These are phyloP conservation scores for Eclectus roratus DNA, from an alignment of 2,113 vertebrate genomes.

Conservation along the genomic window DNA sequence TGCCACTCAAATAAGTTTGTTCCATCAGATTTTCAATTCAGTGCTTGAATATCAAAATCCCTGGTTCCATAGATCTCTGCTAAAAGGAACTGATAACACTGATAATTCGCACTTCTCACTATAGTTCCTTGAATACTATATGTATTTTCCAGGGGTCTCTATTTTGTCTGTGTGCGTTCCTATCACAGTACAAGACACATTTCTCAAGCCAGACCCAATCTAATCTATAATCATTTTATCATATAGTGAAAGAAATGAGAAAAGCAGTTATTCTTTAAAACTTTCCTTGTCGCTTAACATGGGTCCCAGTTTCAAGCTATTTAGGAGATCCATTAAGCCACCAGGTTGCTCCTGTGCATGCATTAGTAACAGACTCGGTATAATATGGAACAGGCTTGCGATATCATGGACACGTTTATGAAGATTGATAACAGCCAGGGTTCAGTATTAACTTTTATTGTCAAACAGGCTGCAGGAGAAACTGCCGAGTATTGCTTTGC, in stretches of 20 bases:
- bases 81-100: not conserved
- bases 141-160: not conserved
- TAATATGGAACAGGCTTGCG: constrained; percentile 26
- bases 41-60: not conserved
- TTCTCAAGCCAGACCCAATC: not conserved
- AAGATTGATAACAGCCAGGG: constrained; percentile 73
- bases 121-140: not conserved
- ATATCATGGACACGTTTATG: constrained; percentile 68
- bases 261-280: not conserved
- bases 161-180: not conserved
- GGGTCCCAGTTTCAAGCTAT: constrained; percentile 21
- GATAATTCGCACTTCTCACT: not conserved
- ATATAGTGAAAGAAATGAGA: not conserved
- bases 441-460: constrained; percentile 73
- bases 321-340: constrained; percentile 47
- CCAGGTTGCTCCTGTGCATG: constrained; percentile 42
- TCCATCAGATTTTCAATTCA: not conserved
- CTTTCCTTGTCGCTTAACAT: constrained; percentile 38
- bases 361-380: constrained; percentile 33
- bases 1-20: not conserved
- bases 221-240: not conserved
- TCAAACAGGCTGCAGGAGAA: constrained; percentile 69
- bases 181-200: not conserved
- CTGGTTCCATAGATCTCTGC: not conserved
- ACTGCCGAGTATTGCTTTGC: constrained; percentile 60